Percentiles rank a stretch among this genome's conserved stretches.
Conservation (phyloP, 2,113 vertebrate genomes). For the Picathartes gymnocephalus region DNA sequence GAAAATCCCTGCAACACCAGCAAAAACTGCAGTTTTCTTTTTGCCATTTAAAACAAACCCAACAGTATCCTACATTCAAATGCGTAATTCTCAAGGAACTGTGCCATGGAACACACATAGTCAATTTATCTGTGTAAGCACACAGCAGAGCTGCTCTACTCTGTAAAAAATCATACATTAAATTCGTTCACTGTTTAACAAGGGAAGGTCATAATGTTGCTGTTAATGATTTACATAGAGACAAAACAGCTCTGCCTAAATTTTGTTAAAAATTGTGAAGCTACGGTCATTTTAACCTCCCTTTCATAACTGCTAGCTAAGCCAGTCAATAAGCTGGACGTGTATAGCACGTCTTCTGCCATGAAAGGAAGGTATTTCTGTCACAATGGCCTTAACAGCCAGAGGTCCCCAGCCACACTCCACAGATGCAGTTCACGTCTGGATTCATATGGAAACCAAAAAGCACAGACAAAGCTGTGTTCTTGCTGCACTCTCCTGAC, state of each 20-base stretch:
- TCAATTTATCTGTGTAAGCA: background rate
- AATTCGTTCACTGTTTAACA: background rate
- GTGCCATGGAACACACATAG: accelerated
- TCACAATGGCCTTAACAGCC: background rate
- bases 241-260: background rate
- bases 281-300: background rate
- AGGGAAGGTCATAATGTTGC: background rate
- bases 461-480: background rate
- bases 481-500: background rate
- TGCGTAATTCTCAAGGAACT: background rate
- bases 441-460: background rate
- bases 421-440: background rate
- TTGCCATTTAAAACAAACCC: background rate
- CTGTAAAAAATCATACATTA: background rate
- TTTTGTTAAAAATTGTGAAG: background rate
- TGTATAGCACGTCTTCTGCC: background rate
- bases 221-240: slow-evolving; percentile 24
- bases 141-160: background rate
- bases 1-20: background rate
- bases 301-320: background rate
- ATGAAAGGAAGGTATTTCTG: background rate
- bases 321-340: background rate
- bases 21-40: background rate
- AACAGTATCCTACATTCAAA: background rate
- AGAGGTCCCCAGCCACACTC: accelerated